Evolutionary conservation across 2,888 invertebrate species (phyloP).

Genomic region (Harpagoxenus sublaevis): DNA sequence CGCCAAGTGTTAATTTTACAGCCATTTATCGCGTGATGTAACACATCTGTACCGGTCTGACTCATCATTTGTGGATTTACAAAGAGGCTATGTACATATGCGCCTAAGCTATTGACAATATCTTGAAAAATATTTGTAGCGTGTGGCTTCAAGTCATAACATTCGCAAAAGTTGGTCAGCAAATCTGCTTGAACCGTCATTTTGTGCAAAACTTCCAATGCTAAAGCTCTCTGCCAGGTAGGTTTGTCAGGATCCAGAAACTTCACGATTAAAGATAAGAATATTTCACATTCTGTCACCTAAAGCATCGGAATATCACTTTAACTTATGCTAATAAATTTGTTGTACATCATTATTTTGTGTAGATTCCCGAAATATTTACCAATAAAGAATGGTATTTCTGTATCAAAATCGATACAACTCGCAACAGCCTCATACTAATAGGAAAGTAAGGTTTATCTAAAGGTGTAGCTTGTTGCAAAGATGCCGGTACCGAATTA

Average conservation of each 20-base stretch:
- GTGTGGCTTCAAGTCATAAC: slow-evolving; percentile 98
- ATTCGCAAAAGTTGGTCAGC: slow-evolving; percentile 96
- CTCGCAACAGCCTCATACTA: slow-evolving; percentile 96
- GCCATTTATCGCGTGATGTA: not conserved
- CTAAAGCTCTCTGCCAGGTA: slow-evolving; percentile 97
- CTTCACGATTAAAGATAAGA: slow-evolving; percentile 97
- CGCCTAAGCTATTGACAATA: slow-evolving; percentile 97
- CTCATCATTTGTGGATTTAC: slow-evolving; percentile 90
- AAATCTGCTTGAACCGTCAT: slow-evolving; percentile 96
- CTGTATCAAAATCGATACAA: slow-evolving; percentile 97
- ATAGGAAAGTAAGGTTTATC: slow-evolving; percentile 99
- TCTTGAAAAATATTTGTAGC: slow-evolving; percentile 97
- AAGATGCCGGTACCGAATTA: slow-evolving; percentile 88
- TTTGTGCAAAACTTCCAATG: slow-evolving; percentile 98
- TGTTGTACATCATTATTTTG: not conserved
- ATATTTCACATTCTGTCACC: slow-evolving; percentile 99
- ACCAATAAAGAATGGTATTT: slow-evolving; percentile 97
- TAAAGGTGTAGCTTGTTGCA: slow-evolving; percentile 89
- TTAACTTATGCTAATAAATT: not conserved
- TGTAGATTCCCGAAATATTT: slow-evolving; percentile 81
- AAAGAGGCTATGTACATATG: slow-evolving; percentile 97
- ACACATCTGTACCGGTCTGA: slow-evolving; percentile 85
- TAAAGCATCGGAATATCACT: slow-evolving; percentile 80
- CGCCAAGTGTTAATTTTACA: not conserved
- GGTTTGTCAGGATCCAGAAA: slow-evolving; percentile 99